Evolutionary conservation across 2,888 invertebrate species (phyloP).

Genomic region (Synanthedon myopaeformis): DNA sequence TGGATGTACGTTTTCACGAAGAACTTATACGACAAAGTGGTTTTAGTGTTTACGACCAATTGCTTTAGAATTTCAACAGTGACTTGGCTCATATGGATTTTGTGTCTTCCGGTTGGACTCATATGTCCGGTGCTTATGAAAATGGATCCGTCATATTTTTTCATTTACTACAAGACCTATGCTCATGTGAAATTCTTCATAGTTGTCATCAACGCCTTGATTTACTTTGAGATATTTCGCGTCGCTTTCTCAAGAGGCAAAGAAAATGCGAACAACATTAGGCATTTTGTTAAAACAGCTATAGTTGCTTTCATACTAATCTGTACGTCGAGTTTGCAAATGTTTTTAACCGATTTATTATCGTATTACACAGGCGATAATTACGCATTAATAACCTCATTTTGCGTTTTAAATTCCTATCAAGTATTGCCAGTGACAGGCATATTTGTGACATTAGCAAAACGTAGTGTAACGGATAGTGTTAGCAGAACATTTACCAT

Average conservation of each 20-base stretch:
- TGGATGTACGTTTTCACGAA: slow-evolving; percentile 49
- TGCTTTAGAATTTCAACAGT: slow-evolving; percentile 17
- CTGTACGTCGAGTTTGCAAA: slow-evolving; percentile 35
- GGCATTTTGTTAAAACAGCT: slow-evolving; percentile 18
- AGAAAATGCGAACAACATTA: slow-evolving; percentile 12
- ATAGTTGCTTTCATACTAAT: slow-evolving; percentile 31
- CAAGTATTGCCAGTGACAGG: slow-evolving; percentile 20
- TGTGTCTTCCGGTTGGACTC: slow-evolving; percentile 26
- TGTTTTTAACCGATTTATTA: slow-evolving; percentile 29
- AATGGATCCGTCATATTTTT: slow-evolving; percentile 10
- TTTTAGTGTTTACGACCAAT: slow-evolving; percentile 27
- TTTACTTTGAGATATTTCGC: slow-evolving; percentile 33
- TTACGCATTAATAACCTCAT: slow-evolving; percentile 9
- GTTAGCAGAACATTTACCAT: slow-evolving; percentile 3
- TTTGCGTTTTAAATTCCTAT: slow-evolving; percentile 26
- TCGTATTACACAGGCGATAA: slow-evolving; percentile 11
- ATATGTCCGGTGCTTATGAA: slow-evolving; percentile 14
- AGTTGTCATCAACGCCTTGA: slow-evolving; percentile 25
- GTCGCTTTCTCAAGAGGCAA: slow-evolving; percentile 17
- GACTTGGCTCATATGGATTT: slow-evolving; percentile 23
- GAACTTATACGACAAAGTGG: slow-evolving; percentile 42
- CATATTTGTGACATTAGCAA: slow-evolving; percentile 19
- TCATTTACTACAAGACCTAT: slow-evolving; percentile 19
- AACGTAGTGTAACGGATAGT: slow-evolving; percentile 8
- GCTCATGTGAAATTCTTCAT: slow-evolving; percentile 29